Conservation (phyloP, 2,797 vertebrate species). For the Phrynocephalus forsythii region DNA sequence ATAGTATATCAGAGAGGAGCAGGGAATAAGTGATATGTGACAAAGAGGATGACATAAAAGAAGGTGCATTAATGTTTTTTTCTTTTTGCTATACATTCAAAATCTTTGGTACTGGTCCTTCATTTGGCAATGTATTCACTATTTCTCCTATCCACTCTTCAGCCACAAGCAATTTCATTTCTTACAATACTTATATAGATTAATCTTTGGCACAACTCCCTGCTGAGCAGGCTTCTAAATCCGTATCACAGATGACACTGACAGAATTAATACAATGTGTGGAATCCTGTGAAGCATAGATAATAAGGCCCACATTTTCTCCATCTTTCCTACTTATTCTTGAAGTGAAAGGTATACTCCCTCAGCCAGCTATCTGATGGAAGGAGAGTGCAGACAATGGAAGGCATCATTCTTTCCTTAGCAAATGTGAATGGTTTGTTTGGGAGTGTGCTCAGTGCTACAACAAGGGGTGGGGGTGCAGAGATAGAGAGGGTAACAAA, state of each 20-base stretch:
- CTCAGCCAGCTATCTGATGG: background rate
- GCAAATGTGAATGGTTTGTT: conserved; percentile 51
- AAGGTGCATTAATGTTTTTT: no score
- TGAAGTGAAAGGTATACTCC: background rate
- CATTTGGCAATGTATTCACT: no score
- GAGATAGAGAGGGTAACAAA: conserved; percentile 1
- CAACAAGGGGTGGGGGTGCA: background rate
- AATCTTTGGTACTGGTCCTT: no score
- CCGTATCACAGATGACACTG: background rate
- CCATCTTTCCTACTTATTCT: conserved; percentile 3
- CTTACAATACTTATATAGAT: background rate
- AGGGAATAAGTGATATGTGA: no score
- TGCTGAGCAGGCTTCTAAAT: background rate
- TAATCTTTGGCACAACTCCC: background rate
- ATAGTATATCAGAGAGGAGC: no score
- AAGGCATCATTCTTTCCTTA: conserved; percentile 48
- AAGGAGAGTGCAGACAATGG: conserved; percentile 28
- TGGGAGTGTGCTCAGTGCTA: conserved; percentile 41
- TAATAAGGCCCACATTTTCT: accelerated
- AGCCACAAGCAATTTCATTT: background rate
- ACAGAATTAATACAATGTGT: background rate
- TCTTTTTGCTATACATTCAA: no score
- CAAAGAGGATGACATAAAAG: no score
- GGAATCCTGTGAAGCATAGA: background rate
- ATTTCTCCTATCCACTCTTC: no score